phyloP scores from a whole-genome alignment of 2,113 vertebrate species.

The Carlito syrichta region DNA sequence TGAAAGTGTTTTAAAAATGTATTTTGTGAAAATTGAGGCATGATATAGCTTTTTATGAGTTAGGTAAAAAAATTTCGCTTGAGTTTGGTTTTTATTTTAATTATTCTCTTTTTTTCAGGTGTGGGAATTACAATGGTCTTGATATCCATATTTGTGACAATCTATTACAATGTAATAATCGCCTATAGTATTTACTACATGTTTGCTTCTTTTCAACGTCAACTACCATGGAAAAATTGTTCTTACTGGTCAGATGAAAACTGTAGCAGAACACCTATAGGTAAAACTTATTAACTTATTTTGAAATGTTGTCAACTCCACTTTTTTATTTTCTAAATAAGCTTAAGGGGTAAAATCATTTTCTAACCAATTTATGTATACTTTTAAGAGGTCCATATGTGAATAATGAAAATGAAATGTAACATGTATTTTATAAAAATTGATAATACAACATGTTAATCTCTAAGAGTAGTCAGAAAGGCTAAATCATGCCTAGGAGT shows the following conservation, averaged over 20 bases:
- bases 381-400: neutral
- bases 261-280: constrained; percentile 84
- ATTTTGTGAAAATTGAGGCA: constrained; percentile 26
- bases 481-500: neutral
- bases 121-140: constrained; percentile 92
- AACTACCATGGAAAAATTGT: constrained; percentile 91
- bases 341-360: neutral
- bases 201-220: constrained; percentile 93
- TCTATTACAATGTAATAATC: constrained; percentile 97
- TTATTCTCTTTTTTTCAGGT: constrained; percentile 82
- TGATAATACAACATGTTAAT: neutral
- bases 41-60: neutral
- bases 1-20: constrained; percentile 7
- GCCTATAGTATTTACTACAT: constrained; percentile 94
- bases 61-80: neutral
- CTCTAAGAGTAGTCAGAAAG: neutral
- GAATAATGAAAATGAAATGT: neutral
- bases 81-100: neutral
- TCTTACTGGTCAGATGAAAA: constrained; percentile 81
- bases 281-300: constrained; percentile 76
- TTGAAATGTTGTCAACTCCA: neutral
- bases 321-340: neutral
- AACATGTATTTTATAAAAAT: neutral
- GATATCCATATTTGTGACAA: constrained; percentile 86
- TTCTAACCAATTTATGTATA: neutral